Base-by-base conservation (phyloP, 2,113 vertebrate genomes). In the Bufo bufo region DNA sequence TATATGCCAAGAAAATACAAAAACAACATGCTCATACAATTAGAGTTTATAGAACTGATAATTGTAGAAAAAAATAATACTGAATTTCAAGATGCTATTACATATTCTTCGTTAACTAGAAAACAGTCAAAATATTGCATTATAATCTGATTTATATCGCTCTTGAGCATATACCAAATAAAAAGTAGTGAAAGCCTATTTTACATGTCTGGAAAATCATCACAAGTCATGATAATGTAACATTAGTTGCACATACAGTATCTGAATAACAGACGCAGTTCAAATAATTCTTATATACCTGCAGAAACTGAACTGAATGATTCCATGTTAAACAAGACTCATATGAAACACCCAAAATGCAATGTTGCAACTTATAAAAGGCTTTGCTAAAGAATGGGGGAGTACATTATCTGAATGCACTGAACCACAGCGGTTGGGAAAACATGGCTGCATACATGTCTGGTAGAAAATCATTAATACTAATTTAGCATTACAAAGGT, bases 1-100 rank as follows among this genome's bases (percentile, higher is more conserved):
- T 11, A 16, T 50, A 75, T 49, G 11, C 50, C 9, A 45, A 75
- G 17, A 75, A 75, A 71, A 71, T 43, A 71, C 66, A 43, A 71
- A 33, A 71, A 71, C 66, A 71, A 50, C 11, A 20, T 49, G 72
- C 59, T 58, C 77, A 59, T 58, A 81, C 78, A 81, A 43, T 43
- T 81, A 16, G 14, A 80, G 77, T 58, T 80, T 58, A 80, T 81
- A 56, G 61, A 81, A 81, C 54, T 81, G 78, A 59, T 59, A 33
- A 58, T 81, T 61, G 23, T 81, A 59, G 78, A 59, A 45, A 50
- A 61, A 59, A 23, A 52, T 43, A 79, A 80, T 59, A 81, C 78
- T 81, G 78, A 78, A 45, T 13, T 61, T 81, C 14, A 59, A 61
- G 54, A 43, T 81, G 23, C 54, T 19, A 59, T 81, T 59, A 80